A percentile compares a stretch with the other conserved stretches of the same genome.
phyloP scores from a whole-genome alignment of 2,113 vertebrate species.

The Catagonus wagneri region DNA sequence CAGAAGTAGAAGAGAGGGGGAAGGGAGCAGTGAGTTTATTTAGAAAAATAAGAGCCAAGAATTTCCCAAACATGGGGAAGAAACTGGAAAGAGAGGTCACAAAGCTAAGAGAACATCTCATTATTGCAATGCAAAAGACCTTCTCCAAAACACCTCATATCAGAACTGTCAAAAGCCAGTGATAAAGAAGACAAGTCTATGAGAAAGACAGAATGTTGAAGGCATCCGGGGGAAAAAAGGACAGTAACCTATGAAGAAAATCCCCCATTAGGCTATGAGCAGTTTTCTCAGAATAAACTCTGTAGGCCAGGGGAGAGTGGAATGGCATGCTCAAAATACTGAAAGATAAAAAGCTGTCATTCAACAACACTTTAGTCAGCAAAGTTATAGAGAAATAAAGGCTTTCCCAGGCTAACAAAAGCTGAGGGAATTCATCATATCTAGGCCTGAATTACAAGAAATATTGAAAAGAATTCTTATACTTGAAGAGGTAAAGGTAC shows the following conservation, averaged over 20 bases:
- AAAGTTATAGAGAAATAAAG: not conserved
- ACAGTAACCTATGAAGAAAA: not conserved
- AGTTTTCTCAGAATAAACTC: not conserved
- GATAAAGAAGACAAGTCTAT: not conserved
- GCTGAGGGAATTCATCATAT: not conserved
- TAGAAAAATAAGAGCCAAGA: not conserved
- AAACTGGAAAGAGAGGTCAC: not conserved
- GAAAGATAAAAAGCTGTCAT: not conserved
- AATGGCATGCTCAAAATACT: not conserved
- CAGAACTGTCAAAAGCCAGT: not conserved
- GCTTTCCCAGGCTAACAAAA: not conserved
- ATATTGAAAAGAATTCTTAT: not conserved
- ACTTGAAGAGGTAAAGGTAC: not conserved
- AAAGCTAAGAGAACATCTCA: not conserved
- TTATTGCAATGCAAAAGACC: not conserved
- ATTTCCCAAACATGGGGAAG: not conserved
- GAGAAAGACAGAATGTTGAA: not conserved
- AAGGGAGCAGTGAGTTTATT: not conserved
- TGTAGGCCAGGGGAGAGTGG: not conserved
- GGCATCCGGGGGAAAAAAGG: not conserved
- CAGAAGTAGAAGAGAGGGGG: not conserved
- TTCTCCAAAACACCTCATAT: not conserved
- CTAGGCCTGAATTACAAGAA: not conserved
- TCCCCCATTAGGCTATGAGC: not conserved
- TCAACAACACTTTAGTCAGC: not conserved